Base-by-base conservation (phyloP, 2,113 vertebrate genomes). In the Nerophis ophidion region DNA sequence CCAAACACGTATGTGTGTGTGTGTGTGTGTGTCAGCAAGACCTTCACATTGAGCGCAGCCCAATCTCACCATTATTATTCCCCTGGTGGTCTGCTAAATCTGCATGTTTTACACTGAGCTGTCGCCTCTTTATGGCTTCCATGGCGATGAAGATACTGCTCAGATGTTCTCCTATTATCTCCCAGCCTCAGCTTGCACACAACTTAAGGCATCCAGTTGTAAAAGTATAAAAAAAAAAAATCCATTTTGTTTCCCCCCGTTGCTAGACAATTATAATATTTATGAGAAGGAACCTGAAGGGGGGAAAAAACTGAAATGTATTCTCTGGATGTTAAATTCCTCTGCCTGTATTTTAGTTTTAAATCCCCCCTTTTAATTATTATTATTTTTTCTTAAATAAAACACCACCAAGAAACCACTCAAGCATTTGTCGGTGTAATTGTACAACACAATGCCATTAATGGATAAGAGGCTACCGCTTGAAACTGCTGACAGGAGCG, bases 381-480 rank as follows among this genome's bases (percentile, higher is more conserved):
- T 26, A 33, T 51, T 10, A 8, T 7, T 46, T 2, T 65, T 84
- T 80, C 83, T 89, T 84, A 80, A 87, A 89, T 89, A 83, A 90
- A 89, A 88, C 78, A 77, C 76, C 61, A 48, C 75, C 81, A 85
- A 84, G 77, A 84, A 89, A 89, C 84, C 84, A 86, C 79, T 89
- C 84, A 84, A 85, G 86, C 89, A 89, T 89, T 89, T 89, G 85
- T 89, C 87, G 86, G 75, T 79, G 85, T 90, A 89, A 90, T 88
- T 89, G 81, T 89, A 87, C 78, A 86, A 89, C 86, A 88, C 86
- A 88, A 87, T 88, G 81, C 77, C 77, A 86, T 90, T 84, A 89
- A 90, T 90, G 88, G 86, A 84, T 88, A 84, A 88, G 84, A 87
- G 83, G 65, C 66, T 65, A 81, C 74, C 78, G 68, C 77, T 78